phyloP scores from a whole-genome alignment of 2,113 vertebrate genomes.

The Copsychus sechellarum region DNA sequence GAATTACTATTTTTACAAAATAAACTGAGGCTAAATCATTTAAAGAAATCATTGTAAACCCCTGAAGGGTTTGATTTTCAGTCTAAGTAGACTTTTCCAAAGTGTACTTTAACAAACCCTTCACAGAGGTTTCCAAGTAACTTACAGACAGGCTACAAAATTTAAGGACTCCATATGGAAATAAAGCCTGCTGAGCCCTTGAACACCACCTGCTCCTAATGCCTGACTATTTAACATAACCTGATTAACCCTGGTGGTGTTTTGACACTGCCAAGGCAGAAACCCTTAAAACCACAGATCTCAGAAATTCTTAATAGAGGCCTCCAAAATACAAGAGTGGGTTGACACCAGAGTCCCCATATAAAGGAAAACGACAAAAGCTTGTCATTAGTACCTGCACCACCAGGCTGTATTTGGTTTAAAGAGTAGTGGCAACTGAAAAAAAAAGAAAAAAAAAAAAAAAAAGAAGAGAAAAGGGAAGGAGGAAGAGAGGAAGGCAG shows the following conservation, averaged over 20 bases:
- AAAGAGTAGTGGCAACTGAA: not conserved
- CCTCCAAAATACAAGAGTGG: not conserved
- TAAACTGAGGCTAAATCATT: not conserved
- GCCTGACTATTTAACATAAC: not conserved
- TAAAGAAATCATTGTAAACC: not conserved
- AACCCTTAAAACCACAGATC: not conserved
- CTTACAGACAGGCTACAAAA: not conserved
- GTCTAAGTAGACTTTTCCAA: not conserved
- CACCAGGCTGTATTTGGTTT: not conserved
- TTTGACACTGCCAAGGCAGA: not conserved
- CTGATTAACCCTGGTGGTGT: not conserved
- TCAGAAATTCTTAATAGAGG: not conserved
- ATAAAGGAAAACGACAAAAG: not conserved
- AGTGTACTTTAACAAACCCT: not conserved
- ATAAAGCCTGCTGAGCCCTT: not conserved
- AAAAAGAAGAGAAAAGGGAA: not conserved
- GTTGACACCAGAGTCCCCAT: not conserved
- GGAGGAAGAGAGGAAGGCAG: not conserved
- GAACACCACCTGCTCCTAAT: not conserved
- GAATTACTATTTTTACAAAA: not conserved
- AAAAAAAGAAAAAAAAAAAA: not conserved
- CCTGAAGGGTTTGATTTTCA: not conserved
- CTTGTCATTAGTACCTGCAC: not conserved
- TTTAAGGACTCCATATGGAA: not conserved
- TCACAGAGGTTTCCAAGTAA: not conserved